Base-by-base conservation (phyloP, 2,888 invertebrate species). In the Osmoderma eremita region DNA sequence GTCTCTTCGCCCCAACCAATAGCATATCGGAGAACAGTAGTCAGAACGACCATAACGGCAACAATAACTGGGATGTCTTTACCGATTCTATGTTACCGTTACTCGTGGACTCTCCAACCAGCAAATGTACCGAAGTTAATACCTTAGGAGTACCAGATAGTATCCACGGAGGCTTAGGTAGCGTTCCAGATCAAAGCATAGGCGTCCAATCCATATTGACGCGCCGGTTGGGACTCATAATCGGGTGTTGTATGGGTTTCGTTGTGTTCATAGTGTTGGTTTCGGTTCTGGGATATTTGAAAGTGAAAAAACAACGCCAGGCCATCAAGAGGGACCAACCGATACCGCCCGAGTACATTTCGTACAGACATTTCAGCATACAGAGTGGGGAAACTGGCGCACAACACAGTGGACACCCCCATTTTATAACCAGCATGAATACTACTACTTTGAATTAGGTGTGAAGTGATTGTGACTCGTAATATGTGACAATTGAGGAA, bases 161-260 rank as follows among this genome's bases (percentile, higher is more conserved):
- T 50, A 80, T 87, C 63, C 88, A 90, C 18, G 89, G 83, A 0
- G 82, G 84, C 20, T 77, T 83, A 30, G 84, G 83, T 49, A 80
- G 79, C 71, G 80, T 83, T 20, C 79, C 80, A 2, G 81, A 82
- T 54, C 79, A 78, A 51, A 77, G 79, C 3, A 69, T 78, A 8
- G 87, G 87, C 48, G 88, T 91, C 49, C 89, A 90, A 72, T 92
- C 91, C 69, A 89, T 95, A 77, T 84, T 94, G 41, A 92, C 93
- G 3, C 86, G 94, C 68, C 87, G 94, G 72, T 85, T 95, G 65
- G 94, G 94, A 30, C 87, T 95, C 72, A 93, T 94, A 75, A 91
- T 95, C 65, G 94, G 94, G 61, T 91, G 93, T 79, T 92, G 92
- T 78, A 88, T 95, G 85, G 94, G 94, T 63, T 91, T 93, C 77